These are phyloP conservation scores for Silurus glanis DNA, from an alignment of 2,113 vertebrate species.

Conservation along the genomic window DNA sequence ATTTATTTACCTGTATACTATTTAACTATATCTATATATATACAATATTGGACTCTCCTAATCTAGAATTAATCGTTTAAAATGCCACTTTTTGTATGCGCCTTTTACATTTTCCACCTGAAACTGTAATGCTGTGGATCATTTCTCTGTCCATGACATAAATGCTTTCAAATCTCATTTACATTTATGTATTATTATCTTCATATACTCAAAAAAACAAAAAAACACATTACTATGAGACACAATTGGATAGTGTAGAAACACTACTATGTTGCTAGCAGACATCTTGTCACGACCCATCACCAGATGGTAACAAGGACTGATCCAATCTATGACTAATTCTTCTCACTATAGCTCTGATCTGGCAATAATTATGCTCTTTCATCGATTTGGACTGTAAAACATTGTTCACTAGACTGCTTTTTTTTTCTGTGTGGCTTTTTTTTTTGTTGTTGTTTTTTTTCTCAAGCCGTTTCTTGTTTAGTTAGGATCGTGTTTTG, in stretches of 20 bases:
- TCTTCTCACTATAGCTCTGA: slow-evolving; percentile 32
- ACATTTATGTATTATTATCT: background rate
- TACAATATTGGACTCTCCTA: no score
- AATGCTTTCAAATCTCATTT: background rate
- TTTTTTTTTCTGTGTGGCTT: slow-evolving; percentile 18
- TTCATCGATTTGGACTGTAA: slow-evolving; percentile 23
- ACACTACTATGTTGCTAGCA: slow-evolving; percentile 37
- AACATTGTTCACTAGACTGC: slow-evolving; percentile 10
- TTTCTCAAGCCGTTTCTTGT: slow-evolving; percentile 31
- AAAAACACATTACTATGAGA: background rate
- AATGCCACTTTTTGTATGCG: background rate
- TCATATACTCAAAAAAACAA: background rate
- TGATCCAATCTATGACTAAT: slow-evolving; percentile 44
- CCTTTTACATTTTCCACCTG: background rate
- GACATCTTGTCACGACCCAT: slow-evolving; percentile 47
- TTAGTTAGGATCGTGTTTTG: slow-evolving; percentile 39
- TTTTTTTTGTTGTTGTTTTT: no score
- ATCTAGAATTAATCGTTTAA: background rate
- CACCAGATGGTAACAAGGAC: slow-evolving; percentile 40
- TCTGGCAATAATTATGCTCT: slow-evolving; percentile 30
- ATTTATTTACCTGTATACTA: no score
- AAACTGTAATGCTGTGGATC: no score
- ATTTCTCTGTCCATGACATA: background rate
- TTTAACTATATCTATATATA: no score
- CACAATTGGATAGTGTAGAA: slow-evolving; percentile 8